Evolutionary conservation across 2,113 vertebrate species (phyloP).

Genomic region (Vimba vimba): DNA sequence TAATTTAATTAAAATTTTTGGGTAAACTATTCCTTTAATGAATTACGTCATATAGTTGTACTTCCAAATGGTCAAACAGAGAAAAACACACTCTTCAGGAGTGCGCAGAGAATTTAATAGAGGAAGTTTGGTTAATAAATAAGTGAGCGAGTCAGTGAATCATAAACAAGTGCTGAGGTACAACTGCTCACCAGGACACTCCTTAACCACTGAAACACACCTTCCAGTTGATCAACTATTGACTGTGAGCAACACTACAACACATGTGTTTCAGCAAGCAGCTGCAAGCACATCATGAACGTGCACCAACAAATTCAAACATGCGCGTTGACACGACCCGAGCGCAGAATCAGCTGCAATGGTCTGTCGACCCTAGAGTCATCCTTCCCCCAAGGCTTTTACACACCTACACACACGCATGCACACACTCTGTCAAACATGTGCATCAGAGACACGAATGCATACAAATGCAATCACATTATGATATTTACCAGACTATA

Average conservation of each 20-base stretch:
- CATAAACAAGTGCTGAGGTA: conserved; percentile 27
- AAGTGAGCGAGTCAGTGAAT: conserved; percentile 61
- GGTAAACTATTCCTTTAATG: background rate
- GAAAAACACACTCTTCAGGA: background rate
- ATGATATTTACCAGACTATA: background rate
- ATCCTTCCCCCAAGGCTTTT: conserved; percentile 55
- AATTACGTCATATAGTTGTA: background rate
- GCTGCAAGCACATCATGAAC: conserved; percentile 37
- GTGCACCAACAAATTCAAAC: conserved; percentile 54
- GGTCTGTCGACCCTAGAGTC: conserved; percentile 65
- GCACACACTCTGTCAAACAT: background rate
- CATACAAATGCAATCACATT: conserved; percentile 21
- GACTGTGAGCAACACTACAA: conserved; percentile 10
- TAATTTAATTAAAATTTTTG: background rate
- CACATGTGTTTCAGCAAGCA: conserved; percentile 43
- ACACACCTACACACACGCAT: conserved; percentile 23
- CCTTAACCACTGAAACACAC: conserved; percentile 35
- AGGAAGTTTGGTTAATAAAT: conserved; percentile 61
- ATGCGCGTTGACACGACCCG: conserved; percentile 33
- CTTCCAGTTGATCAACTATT: conserved; percentile 43
- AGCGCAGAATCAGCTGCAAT: conserved; percentile 45
- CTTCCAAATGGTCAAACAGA: background rate
- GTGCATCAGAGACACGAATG: background rate
- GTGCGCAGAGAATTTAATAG: conserved; percentile 10
- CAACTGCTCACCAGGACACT: conserved; percentile 37